A percentile compares a stretch with the other conserved stretches of the same genome.
These are phyloP conservation scores for Chrysolina americana DNA, from an alignment of 2,888 invertebrate species.

Conservation along the genomic window DNA sequence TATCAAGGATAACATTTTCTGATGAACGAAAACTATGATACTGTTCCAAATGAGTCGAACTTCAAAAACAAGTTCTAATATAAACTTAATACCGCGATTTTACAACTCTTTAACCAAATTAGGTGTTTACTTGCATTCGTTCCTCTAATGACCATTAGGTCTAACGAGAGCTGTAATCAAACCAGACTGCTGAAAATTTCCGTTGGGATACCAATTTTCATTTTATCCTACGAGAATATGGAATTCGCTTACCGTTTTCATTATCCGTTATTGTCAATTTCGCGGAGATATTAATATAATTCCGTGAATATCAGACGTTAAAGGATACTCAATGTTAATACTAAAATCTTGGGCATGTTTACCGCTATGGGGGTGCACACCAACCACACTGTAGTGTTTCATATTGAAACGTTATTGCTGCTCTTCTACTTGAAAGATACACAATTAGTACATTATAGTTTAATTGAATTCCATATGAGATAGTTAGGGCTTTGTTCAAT, in stretches of 20 bases:
- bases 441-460: constrained; percentile 11
- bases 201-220: constrained; percentile 12
- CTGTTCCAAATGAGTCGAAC: too few relatives aligned
- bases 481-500: neutral
- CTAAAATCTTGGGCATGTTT: constrained; percentile 21
- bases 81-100: neutral
- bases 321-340: constrained; percentile 16
- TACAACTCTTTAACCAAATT: neutral
- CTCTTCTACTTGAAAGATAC: constrained; percentile 11
- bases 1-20: too few relatives aligned
- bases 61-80: too few relatives aligned
- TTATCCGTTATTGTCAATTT: constrained; percentile 21
- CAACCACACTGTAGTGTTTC: constrained; percentile 13
- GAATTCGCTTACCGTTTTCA: constrained; percentile 6
- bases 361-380: constrained; percentile 9
- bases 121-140: neutral
- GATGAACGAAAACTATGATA: too few relatives aligned
- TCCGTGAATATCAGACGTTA: constrained; percentile 18
- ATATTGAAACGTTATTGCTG: constrained; percentile 20
- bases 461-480: constrained; percentile 18
- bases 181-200: constrained; percentile 6
- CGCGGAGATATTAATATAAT: constrained; percentile 17
- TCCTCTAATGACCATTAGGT: constrained; percentile 3
- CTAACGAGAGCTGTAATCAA: constrained; percentile 13
- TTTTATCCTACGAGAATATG: constrained; percentile 14